Base-by-base conservation (phyloP, 1,140 invertebrate genomes). In the Drosophila obscura region DNA sequence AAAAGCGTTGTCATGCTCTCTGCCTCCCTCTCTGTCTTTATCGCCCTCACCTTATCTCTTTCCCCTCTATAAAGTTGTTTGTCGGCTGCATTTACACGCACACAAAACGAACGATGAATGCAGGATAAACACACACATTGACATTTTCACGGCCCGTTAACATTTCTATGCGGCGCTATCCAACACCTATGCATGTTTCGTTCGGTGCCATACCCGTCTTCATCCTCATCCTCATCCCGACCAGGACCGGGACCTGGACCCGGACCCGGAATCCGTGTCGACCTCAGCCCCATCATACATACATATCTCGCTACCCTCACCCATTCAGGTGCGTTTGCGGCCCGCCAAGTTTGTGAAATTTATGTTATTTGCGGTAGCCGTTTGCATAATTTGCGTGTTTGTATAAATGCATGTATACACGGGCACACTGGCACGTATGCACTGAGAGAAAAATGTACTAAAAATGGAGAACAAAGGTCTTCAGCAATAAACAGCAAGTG, bases 331-430 rank as follows among this genome's bases (percentile, higher is more conserved):
- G 83, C 71, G 83, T 87, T 39, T 84, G 77, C 62, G 60, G 75
- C 69, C 78, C 82, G 82, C 69, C 73, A 77, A 76, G 83, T 62
- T 82, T 87, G 74, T 67, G 78, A 87, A 87, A 87, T 87, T 87
- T 87, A 87, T 87, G 82, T 88, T 87, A 87, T 87, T 87, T 87
- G 82, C 82, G 82, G 82, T 87, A 61, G 83, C 83, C 82, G 82
- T 88, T 87, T 87, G 82, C 82, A 87, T 87, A 87, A 87, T 87
- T 87, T 87, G 82, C 82, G 82, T 88, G 83, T 82, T 79, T 88
- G 83, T 87, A 78, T 68, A 73, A 81, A 80, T 81, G 77, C 65
- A 71, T 69, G 55, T 51, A 61, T 62, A 53, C 69, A 45, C 43
- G 51, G 44, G 51, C 51, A 39, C 51, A 53, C n/a, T 53, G 31